Conservation (phyloP, 1,140 invertebrate genomes). For the Drosophila pandora region DNA sequence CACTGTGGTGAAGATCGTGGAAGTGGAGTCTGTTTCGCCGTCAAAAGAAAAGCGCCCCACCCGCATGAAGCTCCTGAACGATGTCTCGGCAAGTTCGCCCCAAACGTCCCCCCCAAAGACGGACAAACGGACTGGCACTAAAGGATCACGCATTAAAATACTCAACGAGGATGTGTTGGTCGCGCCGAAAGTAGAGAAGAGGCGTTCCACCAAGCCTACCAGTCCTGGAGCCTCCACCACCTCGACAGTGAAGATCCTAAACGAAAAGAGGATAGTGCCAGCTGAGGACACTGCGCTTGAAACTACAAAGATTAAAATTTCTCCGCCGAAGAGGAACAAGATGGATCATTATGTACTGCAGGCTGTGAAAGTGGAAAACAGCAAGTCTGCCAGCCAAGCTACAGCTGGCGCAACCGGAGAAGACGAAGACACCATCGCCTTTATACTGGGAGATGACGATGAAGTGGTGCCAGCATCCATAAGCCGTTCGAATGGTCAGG, state of each 20-base stretch:
- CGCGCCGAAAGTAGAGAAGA: constrained; percentile 38
- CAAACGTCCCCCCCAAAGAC: constrained; percentile 18
- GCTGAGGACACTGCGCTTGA: constrained; percentile 24
- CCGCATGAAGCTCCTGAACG: constrained; percentile 64
- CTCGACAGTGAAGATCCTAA: constrained; percentile 57
- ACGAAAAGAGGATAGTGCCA: constrained; percentile 47
- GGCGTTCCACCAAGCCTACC: constrained; percentile 15
- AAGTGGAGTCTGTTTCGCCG: constrained; percentile 35
- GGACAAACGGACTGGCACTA: constrained; percentile 44
- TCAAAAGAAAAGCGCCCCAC: constrained; percentile 46
- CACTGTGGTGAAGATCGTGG: constrained; percentile 54
- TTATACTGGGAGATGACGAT: constrained; percentile 67
- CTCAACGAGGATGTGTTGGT: constrained; percentile 59
- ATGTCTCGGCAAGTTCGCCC: constrained; percentile 16
- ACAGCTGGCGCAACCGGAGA: constrained; percentile 22
- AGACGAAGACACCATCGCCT: constrained; percentile 71
- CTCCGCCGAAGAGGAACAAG: constrained; percentile 54
- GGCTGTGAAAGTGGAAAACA: constrained; percentile 66
- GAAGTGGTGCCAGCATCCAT: constrained; percentile 39
- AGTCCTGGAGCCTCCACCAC: constrained; percentile 9
- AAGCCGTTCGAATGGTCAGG: constrained; percentile 35
- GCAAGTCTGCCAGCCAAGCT: constrained; percentile 50
- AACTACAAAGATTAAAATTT: constrained; percentile 52
- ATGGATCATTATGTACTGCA: constrained; percentile 79
- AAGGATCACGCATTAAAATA: constrained; percentile 60